phyloP scores from a whole-genome alignment of 2,888 invertebrate species.

The Acrobasis suavella region DNA sequence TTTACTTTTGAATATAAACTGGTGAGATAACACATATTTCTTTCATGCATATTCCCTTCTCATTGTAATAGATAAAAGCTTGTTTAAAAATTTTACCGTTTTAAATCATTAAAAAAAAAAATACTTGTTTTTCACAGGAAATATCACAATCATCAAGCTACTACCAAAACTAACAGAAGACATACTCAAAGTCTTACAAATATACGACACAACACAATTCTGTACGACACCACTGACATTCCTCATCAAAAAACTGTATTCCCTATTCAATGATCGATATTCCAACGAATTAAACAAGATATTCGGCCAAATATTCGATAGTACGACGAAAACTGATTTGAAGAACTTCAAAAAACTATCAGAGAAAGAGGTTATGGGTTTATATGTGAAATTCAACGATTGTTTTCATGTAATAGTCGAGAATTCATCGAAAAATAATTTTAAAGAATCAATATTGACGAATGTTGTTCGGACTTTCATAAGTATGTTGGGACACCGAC shows the following conservation, averaged over 20 bases:
- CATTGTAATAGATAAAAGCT: too few relatives aligned
- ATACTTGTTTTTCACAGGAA: slow-evolving; percentile 24
- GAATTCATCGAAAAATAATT: slow-evolving; percentile 50
- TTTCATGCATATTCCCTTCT: too few relatives aligned
- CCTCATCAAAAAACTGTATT: slow-evolving; percentile 60
- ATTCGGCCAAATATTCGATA: slow-evolving; percentile 52
- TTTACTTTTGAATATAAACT: too few relatives aligned
- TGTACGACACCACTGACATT: slow-evolving; percentile 51
- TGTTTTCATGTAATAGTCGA: slow-evolving; percentile 61
- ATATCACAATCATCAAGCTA: slow-evolving; percentile 51
- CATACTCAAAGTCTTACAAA: slow-evolving; percentile 48
- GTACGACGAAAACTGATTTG: slow-evolving; percentile 44
- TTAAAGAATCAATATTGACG: slow-evolving; percentile 46
- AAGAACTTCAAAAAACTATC: slow-evolving; percentile 46
- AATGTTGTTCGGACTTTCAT: slow-evolving; percentile 42
- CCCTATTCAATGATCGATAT: slow-evolving; percentile 48
- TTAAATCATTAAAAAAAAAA: too few relatives aligned
- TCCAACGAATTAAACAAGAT: slow-evolving; percentile 46
- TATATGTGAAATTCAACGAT: slow-evolving; percentile 62
- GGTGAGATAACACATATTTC: too few relatives aligned
- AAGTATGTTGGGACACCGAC: slow-evolving; percentile 47
- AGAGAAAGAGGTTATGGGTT: slow-evolving; percentile 45
- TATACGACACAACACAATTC: slow-evolving; percentile 60
- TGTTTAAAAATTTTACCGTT: too few relatives aligned
- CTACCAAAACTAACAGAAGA: slow-evolving; percentile 60